Conservation (phyloP, 2,797 vertebrate species). For the Rhabdophis nuchalis region DNA sequence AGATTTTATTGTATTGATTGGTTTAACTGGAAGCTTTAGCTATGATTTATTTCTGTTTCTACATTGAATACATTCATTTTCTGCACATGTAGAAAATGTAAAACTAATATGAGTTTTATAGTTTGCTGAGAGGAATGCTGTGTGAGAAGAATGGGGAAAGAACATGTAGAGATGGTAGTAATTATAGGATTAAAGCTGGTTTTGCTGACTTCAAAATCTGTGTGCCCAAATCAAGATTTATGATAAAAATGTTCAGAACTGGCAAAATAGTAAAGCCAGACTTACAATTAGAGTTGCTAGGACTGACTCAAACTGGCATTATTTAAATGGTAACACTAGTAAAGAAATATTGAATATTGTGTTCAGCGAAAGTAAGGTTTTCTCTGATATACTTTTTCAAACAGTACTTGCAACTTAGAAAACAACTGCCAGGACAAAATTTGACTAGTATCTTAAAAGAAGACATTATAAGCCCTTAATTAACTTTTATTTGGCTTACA, state of each 20-base stretch:
- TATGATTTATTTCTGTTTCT: conserved; percentile 7
- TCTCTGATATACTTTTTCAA: neutral
- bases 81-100: neutral
- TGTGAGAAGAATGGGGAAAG: conserved; percentile 1
- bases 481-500: neutral
- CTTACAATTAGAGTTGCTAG: neutral
- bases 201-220: conserved; percentile 13
- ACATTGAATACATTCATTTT: neutral
- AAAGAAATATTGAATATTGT: neutral
- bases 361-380: neutral
- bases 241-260: neutral
- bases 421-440: neutral
- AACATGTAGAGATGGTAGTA: conserved; percentile 10
- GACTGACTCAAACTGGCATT: neutral
- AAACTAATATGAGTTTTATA: neutral
- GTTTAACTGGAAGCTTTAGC: neutral
- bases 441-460: neutral
- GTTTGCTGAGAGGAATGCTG: conserved; percentile 12
- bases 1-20: neutral
- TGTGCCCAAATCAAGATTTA: conserved; percentile 15
- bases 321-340: neutral
- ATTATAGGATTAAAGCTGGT: conserved; percentile 18
- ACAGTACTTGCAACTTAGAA: neutral
- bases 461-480: neutral
- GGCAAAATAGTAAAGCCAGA: conserved; percentile 11